Evolutionary conservation across 1,140 invertebrate species (phyloP).

Genomic region (Acyrthosiphon pisum): DNA sequence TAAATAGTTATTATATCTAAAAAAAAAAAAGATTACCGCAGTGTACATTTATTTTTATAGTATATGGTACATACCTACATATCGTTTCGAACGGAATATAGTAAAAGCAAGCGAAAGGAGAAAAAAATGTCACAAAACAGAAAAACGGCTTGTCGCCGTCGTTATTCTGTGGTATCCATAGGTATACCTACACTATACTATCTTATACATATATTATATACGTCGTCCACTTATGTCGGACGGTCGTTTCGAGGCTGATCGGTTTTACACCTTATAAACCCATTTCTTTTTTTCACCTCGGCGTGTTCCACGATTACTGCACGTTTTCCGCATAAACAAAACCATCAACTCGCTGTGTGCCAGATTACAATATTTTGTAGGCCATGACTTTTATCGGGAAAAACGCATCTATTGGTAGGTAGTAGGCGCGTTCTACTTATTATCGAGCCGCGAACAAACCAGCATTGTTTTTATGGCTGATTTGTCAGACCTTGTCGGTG

Average conservation of each 20-base stretch:
- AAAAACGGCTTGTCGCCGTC: background rate
- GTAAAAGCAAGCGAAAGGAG: background rate
- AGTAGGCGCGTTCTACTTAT: slow-evolving; percentile 47
- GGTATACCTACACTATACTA: background rate
- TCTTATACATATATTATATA: background rate
- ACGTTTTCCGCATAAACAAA: background rate
- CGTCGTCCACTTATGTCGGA: background rate
- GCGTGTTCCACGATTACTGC: background rate
- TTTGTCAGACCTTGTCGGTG: background rate
- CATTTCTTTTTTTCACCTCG: background rate
- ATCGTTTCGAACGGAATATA: background rate
- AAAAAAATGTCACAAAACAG: background rate
- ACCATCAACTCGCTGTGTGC: background rate
- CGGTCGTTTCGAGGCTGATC: slow-evolving; percentile 10
- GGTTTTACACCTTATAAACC: slow-evolving; percentile 8
- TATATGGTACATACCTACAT: background rate
- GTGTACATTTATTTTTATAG: background rate
- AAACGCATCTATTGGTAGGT: background rate
- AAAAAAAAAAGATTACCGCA: background rate
- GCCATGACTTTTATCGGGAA: slow-evolving; percentile 27
- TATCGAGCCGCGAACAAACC: background rate
- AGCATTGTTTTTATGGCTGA: slow-evolving; percentile 55
- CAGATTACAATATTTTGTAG: slow-evolving; percentile 43
- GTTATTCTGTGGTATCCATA: background rate
- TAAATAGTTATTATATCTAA: background rate